These are phyloP conservation scores for Zaprionus taronus DNA, from an alignment of 1,140 invertebrate genomes.

Conservation along the genomic window DNA sequence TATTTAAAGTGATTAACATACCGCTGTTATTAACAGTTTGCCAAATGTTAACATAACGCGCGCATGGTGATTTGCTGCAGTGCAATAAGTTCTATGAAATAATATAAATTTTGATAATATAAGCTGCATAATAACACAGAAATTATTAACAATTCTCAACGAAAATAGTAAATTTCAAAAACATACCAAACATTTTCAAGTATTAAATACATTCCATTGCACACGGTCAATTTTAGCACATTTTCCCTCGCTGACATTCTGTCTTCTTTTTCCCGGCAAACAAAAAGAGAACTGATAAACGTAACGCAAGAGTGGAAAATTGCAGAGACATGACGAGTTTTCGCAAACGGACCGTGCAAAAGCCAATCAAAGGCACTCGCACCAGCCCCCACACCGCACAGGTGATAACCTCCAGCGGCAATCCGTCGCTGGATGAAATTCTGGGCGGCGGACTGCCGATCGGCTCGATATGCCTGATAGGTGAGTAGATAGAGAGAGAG, in stretches of 20 bases:
- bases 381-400: slow-evolving; percentile 89
- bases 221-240: slow-evolving; percentile 25
- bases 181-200: slow-evolving; percentile 4
- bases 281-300: slow-evolving; percentile 54
- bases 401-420: slow-evolving; percentile 88
- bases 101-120: not conserved
- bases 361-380: slow-evolving; percentile 87
- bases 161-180: not conserved
- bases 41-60: not conserved
- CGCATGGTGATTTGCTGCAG: not conserved
- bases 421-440: slow-evolving; percentile 89
- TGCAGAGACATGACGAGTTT: slow-evolving; percentile 78
- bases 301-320: slow-evolving; percentile 51
- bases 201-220: not conserved
- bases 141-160: no score
- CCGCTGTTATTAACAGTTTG: not conserved
- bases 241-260: slow-evolving; percentile 37
- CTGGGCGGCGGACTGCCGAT: slow-evolving; percentile 88
- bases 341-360: slow-evolving; percentile 76
- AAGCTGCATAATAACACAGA: no score
- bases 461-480: slow-evolving; percentile 87
- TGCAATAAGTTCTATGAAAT: not conserved
- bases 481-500: slow-evolving; percentile 73
- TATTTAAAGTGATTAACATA: not conserved
- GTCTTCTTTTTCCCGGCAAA: slow-evolving; percentile 57